Evolutionary conservation across 2,113 vertebrate species (phyloP), one percentile per base, ranked within the genome.

Genomic region (Sinocyclocheilus grahami): DNA sequence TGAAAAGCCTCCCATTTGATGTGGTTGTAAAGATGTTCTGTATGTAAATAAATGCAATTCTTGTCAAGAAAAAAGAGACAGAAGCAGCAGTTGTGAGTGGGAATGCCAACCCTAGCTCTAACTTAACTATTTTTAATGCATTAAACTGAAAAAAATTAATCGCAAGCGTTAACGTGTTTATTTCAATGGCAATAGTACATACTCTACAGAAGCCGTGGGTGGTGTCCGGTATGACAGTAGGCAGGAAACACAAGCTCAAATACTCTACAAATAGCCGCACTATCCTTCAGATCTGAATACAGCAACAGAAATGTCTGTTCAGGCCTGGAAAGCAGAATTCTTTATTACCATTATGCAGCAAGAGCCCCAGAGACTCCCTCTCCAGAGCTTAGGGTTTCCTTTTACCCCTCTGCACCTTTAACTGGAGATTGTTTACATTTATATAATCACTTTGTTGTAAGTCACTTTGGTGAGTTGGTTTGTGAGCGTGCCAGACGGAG

Each of bases 371-470:
- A 86, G 63, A 86, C 22, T 5, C 46, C 55, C 58, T 37, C 62
- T 75, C 27, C 4, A 22, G 18, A 60, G 67, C 69, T 51, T 33
- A 18, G 7, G 30, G 22, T 78, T 69, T 58, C 39, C 65, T 51
- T 63, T 37, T 72, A 27, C 9, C 71, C 42, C 6, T 67, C 13
- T 13, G 42, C 63, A 62, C 62, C 42, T 46, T 71, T 51, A 58
- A 30, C 78, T n/a, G 13, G 74, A 60, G 24, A 75, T 39, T 30
- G 37, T 24, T 46, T 51, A 37, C 63, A 71, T 13, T 80, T 80
- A 72, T 55, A 42, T 10, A 86, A 74, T 60, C 77, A 20, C 48
- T 69, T 48, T 82, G 39, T 48, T 82, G 62, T 82, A 14, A 63
- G 78, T 80, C 53, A 60, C 55, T 79, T 60, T 79, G 78, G 27